Base-by-base conservation (phyloP, 1,140 invertebrate genomes). In the Copidosoma floridanum region DNA sequence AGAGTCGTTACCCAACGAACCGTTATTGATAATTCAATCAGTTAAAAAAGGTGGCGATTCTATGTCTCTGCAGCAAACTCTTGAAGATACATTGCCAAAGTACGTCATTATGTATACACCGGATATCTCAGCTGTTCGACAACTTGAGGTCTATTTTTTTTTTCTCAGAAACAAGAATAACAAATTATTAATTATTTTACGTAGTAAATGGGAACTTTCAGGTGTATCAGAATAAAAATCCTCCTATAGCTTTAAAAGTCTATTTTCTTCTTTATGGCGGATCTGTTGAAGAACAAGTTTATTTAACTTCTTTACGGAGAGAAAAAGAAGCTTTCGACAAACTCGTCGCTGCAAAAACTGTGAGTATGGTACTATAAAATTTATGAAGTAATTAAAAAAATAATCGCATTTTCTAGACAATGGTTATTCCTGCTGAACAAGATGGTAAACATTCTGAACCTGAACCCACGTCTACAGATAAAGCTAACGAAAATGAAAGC, bases 281-380 rank as follows among this genome's bases (percentile, higher is more conserved):
- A 23, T 97, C 95, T 18, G 91, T 94, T 0, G 97, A 99, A 81
- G 96, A 98, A 77, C 96, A 98, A 82, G 86, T 90, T 3, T 98
- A 97, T 78, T 81, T 99, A 14, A 97, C 94, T 2, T 86, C 89
- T 5, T 81, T 99, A 43, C 83, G 92, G 58, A 85, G 89, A 62
- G 97, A 99, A 78, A 98, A 98, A 77, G 86, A 93, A 72, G 92
- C 95, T 0, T 98, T 99, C 82, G 95, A 98, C 76, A 83, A 85
- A 65, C 83, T 99, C 4, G 97, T 97, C 64, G 85, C 89, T 73
- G 88, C 93, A 21, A 98, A 98, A 84, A 88, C 89, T 70, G 92
- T 95, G 82, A 85, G 83, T 83, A 65, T 53, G 57, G 61, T 59
- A 26, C 27, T 20, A 10, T 26, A 26, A 47, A 5, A 23, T 40